These are phyloP conservation scores for Drosophila anomalata DNA, from an alignment of 2,888 invertebrate species.

Conservation along the genomic window DNA sequence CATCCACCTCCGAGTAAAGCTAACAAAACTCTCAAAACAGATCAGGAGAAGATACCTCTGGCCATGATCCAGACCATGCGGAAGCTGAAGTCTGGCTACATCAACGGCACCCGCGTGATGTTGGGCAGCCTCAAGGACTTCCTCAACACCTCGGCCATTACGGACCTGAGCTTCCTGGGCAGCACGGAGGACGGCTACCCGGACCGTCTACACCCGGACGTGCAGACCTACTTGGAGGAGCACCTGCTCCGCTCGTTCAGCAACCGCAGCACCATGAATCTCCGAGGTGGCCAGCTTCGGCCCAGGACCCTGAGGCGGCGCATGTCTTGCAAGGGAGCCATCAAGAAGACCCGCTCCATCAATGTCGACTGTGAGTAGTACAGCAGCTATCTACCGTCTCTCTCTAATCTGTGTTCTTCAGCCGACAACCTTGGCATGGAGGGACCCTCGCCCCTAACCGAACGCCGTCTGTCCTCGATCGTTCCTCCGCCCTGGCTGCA, in stretches of 20 bases:
- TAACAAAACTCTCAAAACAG: constrained; percentile 84
- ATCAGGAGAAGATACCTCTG: constrained; percentile 95
- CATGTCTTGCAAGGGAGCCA: constrained; percentile 96
- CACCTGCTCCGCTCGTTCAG: constrained; percentile 92
- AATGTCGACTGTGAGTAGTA: constrained; percentile 92
- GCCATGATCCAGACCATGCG: constrained; percentile 99
- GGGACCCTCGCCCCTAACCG: constrained; percentile 85
- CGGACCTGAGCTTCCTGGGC: constrained; percentile 97
- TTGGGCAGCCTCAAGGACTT: constrained; percentile 98
- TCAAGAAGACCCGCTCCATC: constrained; percentile 96
- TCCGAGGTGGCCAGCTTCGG: constrained; percentile 85
- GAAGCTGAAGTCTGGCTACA: constrained; percentile 98
- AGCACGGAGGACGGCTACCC: constrained; percentile 96
- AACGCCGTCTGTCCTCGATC: constrained; percentile 86
- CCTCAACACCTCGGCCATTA: constrained; percentile 98
- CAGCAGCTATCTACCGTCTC: background rate
- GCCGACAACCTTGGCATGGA: constrained; percentile 93
- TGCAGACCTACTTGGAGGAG: constrained; percentile 94
- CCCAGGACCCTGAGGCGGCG: constrained; percentile 87
- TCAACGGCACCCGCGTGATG: constrained; percentile 98
- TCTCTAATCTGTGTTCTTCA: constrained; percentile 69
- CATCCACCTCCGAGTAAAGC: constrained; percentile 11
- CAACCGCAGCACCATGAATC: constrained; percentile 88
- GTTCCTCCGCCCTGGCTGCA: constrained; percentile 84
- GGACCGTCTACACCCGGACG: constrained; percentile 92